Percentiles rank a stretch among this genome's conserved stretches.
These are phyloP conservation scores for Panagrolaimus sp. DNA, from an alignment of 1,140 invertebrate species.

Conservation along the genomic window DNA sequence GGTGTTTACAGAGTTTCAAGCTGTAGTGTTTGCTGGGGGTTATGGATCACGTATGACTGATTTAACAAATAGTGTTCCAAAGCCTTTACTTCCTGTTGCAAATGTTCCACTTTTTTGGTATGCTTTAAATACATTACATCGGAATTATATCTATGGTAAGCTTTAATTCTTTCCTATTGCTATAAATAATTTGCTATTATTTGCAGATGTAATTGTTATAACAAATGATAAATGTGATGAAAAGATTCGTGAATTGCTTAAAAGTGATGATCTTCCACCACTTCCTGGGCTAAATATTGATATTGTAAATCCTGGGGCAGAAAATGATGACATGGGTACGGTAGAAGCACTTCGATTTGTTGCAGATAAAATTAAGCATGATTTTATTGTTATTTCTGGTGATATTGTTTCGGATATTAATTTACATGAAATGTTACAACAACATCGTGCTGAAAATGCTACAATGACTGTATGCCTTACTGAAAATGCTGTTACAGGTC, in stretches of 20 bases:
- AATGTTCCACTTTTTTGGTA: constrained; percentile 47
- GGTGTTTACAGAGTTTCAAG: constrained; percentile 25
- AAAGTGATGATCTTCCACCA: constrained; percentile 20
- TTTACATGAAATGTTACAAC: constrained; percentile 29
- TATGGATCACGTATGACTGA: constrained; percentile 37
- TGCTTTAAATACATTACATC: constrained; percentile 31
- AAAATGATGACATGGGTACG: constrained; percentile 39
- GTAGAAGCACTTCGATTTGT: constrained; percentile 35
- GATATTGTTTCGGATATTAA: constrained; percentile 42
- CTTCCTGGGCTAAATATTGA: constrained; percentile 31
- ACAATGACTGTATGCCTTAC: constrained; percentile 37
- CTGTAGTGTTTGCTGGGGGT: constrained; percentile 43
- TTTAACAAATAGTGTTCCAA: constrained; percentile 36
- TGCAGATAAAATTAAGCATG: constrained; percentile 24
- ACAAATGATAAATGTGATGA: constrained; percentile 24
- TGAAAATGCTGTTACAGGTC: constrained; percentile 22
- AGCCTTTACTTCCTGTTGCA: constrained; percentile 36
- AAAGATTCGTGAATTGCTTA: constrained; percentile 15
- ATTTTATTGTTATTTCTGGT: constrained; percentile 35
- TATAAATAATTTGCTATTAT: constrained; percentile 19
- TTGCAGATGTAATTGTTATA: constrained; percentile 27
- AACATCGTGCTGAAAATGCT: constrained; percentile 29
- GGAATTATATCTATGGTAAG: constrained; percentile 36
- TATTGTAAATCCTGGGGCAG: constrained; percentile 18
- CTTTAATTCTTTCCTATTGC: neutral